Evolutionary conservation across 2,113 vertebrate genomes (phyloP).

Genomic region (Nibea albiflora): DNA sequence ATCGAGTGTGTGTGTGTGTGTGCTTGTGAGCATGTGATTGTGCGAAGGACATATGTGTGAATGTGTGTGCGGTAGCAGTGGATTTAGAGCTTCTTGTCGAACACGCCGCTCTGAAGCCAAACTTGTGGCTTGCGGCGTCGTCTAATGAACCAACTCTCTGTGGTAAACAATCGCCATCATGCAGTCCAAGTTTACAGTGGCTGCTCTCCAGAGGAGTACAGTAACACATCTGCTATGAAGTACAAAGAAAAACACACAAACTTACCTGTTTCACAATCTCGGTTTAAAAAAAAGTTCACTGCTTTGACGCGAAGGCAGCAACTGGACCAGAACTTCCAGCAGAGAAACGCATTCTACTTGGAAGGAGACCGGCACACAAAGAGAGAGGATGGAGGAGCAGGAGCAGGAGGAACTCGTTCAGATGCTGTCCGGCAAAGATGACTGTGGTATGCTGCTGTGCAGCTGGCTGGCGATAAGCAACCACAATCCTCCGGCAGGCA

Average conservation of each 20-base stretch:
- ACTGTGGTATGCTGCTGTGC: conserved; percentile 26
- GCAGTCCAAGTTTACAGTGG: conserved; percentile 46
- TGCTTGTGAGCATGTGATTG: not conserved
- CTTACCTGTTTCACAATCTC: conserved; percentile 72
- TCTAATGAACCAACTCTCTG: conserved; percentile 45
- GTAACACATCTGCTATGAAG: conserved; percentile 31
- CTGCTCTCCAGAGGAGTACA: conserved; percentile 7
- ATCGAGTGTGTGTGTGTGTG: conserved; percentile 1
- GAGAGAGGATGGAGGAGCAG: conserved; percentile 32
- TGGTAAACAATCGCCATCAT: conserved; percentile 34
- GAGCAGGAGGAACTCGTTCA: not conserved
- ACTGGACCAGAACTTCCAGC: conserved; percentile 46
- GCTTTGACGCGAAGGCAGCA: conserved; percentile 49
- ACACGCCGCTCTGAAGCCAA: not conserved
- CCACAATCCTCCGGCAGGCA: conserved; percentile 49
- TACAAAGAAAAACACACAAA: not conserved
- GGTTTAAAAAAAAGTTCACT: conserved; percentile 65
- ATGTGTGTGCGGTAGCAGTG: conserved; percentile 13
- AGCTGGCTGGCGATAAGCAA: conserved; percentile 34
- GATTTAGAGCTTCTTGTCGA: conserved; percentile 28
- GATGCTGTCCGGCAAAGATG: conserved; percentile 40
- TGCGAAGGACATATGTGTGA: not conserved
- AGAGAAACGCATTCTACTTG: conserved; percentile 61
- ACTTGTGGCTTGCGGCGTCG: conserved; percentile 41
- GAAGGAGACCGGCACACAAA: not conserved